phyloP scores from a whole-genome alignment of 1,140 invertebrate species.

The Hetaerina americana region DNA sequence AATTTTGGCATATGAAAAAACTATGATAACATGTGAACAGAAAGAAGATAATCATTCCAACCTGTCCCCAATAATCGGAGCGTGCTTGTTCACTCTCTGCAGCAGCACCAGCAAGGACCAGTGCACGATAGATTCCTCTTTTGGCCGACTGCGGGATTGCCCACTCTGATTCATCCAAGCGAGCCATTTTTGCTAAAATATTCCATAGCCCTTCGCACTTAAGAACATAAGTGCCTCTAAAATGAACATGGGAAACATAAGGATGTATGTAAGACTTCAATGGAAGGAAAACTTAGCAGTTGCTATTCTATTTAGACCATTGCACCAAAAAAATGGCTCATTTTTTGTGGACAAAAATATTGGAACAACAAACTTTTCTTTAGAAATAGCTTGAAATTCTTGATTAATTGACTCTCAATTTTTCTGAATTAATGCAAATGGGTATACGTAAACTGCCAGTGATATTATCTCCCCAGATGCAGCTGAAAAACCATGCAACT shows the following conservation, averaged over 20 bases:
- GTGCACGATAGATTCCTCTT: slow-evolving; percentile 36
- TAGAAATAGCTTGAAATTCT: no score
- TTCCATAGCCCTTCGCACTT: slow-evolving; percentile 32
- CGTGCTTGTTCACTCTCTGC: slow-evolving; percentile 17
- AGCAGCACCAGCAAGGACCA: slow-evolving; percentile 33
- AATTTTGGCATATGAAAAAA: not conserved
- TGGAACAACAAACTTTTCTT: no score
- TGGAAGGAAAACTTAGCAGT: not conserved
- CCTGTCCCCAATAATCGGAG: not conserved
- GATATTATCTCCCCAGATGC: no score
- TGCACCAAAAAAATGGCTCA: no score
- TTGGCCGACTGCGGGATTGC: slow-evolving; percentile 34
- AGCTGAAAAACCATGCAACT: no score
- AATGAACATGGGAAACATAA: slow-evolving; percentile 13
- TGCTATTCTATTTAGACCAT: no score
- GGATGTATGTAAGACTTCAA: not conserved
- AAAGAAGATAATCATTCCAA: not conserved
- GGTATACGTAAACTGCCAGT: no score
- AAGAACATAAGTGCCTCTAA: slow-evolving; percentile 24
- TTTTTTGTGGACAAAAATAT: no score
- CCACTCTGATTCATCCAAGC: slow-evolving; percentile 15
- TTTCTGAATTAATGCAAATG: no score
- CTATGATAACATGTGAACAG: no score
- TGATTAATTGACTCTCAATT: no score
- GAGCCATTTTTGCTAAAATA: slow-evolving; percentile 25